These are phyloP conservation scores for Ramphastos sulfuratus DNA, from an alignment of 2,113 vertebrate genomes.

Conservation along the genomic window DNA sequence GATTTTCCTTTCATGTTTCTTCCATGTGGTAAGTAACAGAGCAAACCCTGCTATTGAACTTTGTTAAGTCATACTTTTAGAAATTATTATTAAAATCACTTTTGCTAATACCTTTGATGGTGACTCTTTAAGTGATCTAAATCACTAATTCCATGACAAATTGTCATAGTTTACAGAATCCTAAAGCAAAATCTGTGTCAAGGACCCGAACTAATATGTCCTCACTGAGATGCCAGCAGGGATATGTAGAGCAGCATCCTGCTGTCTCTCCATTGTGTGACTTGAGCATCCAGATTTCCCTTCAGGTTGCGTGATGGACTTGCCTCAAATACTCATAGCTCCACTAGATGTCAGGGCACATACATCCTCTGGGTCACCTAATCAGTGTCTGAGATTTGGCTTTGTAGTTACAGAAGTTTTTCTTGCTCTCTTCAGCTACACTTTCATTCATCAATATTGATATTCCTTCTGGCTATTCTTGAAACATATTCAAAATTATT, in stretches of 20 bases:
- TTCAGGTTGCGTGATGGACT: not conserved
- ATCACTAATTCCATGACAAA: not conserved
- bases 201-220: not conserved
- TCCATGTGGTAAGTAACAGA: not conserved
- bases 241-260: not conserved
- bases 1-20: not conserved
- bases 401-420: not conserved
- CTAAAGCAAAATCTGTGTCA: not conserved
- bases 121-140: not conserved
- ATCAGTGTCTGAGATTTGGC: not conserved
- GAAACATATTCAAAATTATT: not conserved
- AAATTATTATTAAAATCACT: not conserved
- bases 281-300: not conserved
- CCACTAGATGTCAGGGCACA: not conserved
- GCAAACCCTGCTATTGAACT: not conserved
- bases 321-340: not conserved
- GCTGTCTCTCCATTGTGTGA: not conserved
- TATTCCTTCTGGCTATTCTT: not conserved
- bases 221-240: fast-evolving
- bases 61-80: not conserved
- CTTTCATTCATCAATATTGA: not conserved
- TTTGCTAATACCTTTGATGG: not conserved
- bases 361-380: not conserved
- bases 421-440: not conserved
- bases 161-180: not conserved